Evolutionary conservation across 2,888 invertebrate species (phyloP), one percentile per base, ranked within the genome.

Genomic region (Lepidochitona cinerea): DNA sequence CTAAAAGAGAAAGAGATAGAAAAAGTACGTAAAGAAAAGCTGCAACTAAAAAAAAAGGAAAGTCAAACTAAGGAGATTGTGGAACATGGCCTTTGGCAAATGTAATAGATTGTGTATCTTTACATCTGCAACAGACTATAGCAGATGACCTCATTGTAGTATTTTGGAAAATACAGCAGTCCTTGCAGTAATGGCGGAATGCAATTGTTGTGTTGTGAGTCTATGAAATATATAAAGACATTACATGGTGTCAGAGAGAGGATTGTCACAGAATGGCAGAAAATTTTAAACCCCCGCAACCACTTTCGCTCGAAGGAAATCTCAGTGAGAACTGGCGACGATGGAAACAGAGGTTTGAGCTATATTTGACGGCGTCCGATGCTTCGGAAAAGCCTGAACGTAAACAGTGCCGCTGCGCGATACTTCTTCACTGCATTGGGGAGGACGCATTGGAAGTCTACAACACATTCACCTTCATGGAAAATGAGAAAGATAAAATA

Each of bases 361-460:
- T 74, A 53, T 71, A 71, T 68, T 29, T 74, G 32, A 29, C 26
- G 14, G 74, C 74, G 26, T 41, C 66, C 12, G 68, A 65, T 18
- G 37, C 52, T 23, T 36, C 23, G 1, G 54, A 54, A 53, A 54
- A 74, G 32, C 14, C 12, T n/a, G n/a, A n/a, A n/a, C n/a, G n/a
- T n/a, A 64, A 71, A 41, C 64, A 65, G 35, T 23, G 23, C 1
- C 35, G 68, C 36, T 65, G 72, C 32, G 74, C 74, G 5, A 71
- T 68, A 52, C 37, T 72, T 35, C 52, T 75, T 12, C 68, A 72
- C 59, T 59, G 37, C 23, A n/a, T 72, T 23, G 75, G 59, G 12
- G 70, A 73, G 14, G 75, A 73, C 35, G 72, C 67, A 9, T 26
- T 54, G 5, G 75, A 75, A 68, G 69, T 75, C 18, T 75, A 70